Conservation (phyloP, 2,888 invertebrate genomes). For the Melieria crassipennis region DNA sequence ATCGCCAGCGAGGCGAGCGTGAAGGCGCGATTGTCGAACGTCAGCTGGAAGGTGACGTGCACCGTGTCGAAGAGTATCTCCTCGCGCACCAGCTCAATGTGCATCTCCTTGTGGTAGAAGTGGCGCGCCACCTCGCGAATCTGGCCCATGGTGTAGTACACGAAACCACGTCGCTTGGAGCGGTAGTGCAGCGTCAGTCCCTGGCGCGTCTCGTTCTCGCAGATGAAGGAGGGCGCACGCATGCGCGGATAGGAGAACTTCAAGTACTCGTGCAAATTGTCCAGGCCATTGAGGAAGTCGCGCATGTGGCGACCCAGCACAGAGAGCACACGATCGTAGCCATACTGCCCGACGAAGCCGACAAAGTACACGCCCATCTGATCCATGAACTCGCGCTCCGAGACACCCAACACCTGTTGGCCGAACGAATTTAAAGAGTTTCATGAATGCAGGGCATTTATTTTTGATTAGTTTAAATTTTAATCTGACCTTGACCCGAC, state of each 20-base stretch:
- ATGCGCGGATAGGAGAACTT: slow-evolving; percentile 93
- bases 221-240: slow-evolving; percentile 95
- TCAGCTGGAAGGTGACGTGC: slow-evolving; percentile 92
- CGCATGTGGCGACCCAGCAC: slow-evolving; percentile 93
- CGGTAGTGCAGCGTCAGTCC: slow-evolving; percentile 94
- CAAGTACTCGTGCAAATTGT: slow-evolving; percentile 96
- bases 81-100: slow-evolving; percentile 88
- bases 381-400: slow-evolving; percentile 90
- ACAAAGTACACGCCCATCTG: slow-evolving; percentile 95
- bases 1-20: slow-evolving; percentile 84
- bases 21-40: slow-evolving; percentile 93
- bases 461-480: too few species aligned
- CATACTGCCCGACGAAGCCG: slow-evolving; percentile 92
- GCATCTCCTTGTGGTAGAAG: slow-evolving; percentile 95
- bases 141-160: slow-evolving; percentile 97
- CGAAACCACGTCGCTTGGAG: slow-evolving; percentile 91
- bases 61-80: slow-evolving; percentile 89
- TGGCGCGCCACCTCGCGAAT: slow-evolving; percentile 91
- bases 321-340: slow-evolving; percentile 90
- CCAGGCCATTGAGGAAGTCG: slow-evolving; percentile 94
- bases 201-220: slow-evolving; percentile 92
- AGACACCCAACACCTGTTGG: slow-evolving; percentile 82
- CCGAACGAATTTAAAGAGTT: too few species aligned
- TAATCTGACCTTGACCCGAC: too few species aligned
- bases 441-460: too few species aligned